phyloP scores from a whole-genome alignment of 2,113 vertebrate species.

The Gobius niger region DNA sequence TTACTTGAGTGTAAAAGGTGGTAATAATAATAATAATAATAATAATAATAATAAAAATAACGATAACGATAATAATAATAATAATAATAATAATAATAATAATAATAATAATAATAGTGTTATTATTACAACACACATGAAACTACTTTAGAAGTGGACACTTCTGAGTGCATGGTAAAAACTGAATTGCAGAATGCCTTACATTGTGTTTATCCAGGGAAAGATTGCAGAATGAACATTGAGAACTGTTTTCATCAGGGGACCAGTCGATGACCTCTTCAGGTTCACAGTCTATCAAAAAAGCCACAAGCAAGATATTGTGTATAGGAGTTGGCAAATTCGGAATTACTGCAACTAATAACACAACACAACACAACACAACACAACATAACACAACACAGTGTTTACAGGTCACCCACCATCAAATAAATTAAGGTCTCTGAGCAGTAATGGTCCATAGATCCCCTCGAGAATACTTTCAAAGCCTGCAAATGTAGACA shows the following conservation, averaged over 20 bases:
- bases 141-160: not conserved
- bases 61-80: no score
- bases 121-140: not conserved
- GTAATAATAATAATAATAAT: not conserved
- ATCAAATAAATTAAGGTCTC: conserved; percentile 98
- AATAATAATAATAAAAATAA: no score
- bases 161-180: not conserved
- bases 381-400: no score
- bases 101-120: no score
- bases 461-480: conserved; percentile 99
- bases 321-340: not conserved
- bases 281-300: conserved; percentile 94
- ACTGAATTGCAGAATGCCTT: conserved; percentile 67
- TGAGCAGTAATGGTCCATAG: conserved; percentile 95
- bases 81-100: not conserved
- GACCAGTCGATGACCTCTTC: conserved; percentile 96
- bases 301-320: conserved; percentile 8
- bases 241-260: conserved; percentile 87
- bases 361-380: not conserved
- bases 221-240: conserved; percentile 90
- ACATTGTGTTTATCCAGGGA: conserved; percentile 93
- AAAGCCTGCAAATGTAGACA: conserved; percentile 84
- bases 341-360: not conserved
- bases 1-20: not conserved
- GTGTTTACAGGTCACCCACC: conserved; percentile 75